Conservation (phyloP, 2,888 invertebrate genomes). For the Opisthograptis luteolata region DNA sequence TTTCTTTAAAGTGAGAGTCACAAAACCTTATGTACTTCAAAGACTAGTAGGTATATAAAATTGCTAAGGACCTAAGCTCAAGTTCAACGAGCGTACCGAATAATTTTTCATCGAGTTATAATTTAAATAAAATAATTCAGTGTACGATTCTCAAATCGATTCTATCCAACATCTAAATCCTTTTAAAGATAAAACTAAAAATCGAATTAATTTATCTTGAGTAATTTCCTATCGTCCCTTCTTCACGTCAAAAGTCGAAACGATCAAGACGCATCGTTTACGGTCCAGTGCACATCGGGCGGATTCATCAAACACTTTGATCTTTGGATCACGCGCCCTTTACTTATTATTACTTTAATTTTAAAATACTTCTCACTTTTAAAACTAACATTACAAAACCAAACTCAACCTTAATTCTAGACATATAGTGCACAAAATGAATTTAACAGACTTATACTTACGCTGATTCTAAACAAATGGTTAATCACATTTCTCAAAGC, state of each 20-base stretch:
- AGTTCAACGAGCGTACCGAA: no score
- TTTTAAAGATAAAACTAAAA: slow-evolving; percentile 21
- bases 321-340: slow-evolving; percentile 77
- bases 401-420: slow-evolving; percentile 32
- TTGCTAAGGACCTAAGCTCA: no score
- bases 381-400: slow-evolving; percentile 40
- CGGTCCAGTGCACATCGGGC: slow-evolving; percentile 56
- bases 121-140: slow-evolving; percentile 3
- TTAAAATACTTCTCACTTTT: slow-evolving; percentile 52
- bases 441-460: slow-evolving; percentile 17
- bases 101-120: no score
- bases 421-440: slow-evolving; percentile 9
- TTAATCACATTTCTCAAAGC: not conserved
- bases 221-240: slow-evolving; percentile 16
- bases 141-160: slow-evolving; percentile 10
- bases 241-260: slow-evolving; percentile 45
- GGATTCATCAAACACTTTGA: slow-evolving; percentile 77
- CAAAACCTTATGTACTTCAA: no score
- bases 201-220: slow-evolving; percentile 10
- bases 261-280: slow-evolving; percentile 60
- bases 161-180: slow-evolving; percentile 13
- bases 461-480: slow-evolving; percentile 30
- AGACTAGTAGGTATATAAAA: no score
- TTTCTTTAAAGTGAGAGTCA: no score
- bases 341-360: slow-evolving; percentile 74